These are phyloP conservation scores for Pocillopora damicornis DNA, from an alignment of 64 coral and sea anemone genomes.

Conservation along the genomic window DNA sequence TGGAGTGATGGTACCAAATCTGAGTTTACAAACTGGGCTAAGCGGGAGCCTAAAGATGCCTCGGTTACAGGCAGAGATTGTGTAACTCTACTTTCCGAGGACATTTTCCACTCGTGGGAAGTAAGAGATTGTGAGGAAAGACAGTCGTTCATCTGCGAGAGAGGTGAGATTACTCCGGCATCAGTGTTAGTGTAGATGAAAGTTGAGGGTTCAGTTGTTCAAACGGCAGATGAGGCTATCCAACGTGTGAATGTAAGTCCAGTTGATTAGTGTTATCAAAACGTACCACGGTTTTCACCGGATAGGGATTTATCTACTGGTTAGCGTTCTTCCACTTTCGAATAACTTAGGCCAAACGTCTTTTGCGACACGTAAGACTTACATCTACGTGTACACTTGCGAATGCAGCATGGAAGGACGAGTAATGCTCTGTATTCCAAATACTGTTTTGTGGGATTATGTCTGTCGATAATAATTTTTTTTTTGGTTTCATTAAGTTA, in stretches of 20 bases:
- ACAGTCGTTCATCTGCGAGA: constrained; percentile 40
- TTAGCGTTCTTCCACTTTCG: too few relatives aligned
- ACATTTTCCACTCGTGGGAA: constrained; percentile 35
- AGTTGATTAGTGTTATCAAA: too few relatives aligned
- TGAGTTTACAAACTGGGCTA: constrained; percentile 25
- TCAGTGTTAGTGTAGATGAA: background rate
- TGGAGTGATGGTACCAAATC: constrained; percentile 28
- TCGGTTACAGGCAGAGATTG: constrained; percentile 13
- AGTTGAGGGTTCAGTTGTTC: too few relatives aligned
- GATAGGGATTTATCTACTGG: too few relatives aligned
- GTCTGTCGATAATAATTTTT: too few relatives aligned
- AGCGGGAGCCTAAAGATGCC: background rate
- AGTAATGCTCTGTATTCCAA: background rate
- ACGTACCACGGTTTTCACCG: too few relatives aligned
- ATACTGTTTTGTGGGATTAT: too few relatives aligned
- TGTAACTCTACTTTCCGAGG: constrained; percentile 27
- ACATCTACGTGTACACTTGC: background rate
- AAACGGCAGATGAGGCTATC: too few relatives aligned
- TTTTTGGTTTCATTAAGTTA: too few relatives aligned
- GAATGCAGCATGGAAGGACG: background rate
- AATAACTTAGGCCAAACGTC: background rate
- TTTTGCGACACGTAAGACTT: background rate
- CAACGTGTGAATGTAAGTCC: too few relatives aligned
- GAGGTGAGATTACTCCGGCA: background rate
- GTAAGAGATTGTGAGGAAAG: background rate